Evolutionary conservation across 2,888 invertebrate species (phyloP), one percentile per base, ranked within the genome.

Genomic region (Cephus nigrinus): DNA sequence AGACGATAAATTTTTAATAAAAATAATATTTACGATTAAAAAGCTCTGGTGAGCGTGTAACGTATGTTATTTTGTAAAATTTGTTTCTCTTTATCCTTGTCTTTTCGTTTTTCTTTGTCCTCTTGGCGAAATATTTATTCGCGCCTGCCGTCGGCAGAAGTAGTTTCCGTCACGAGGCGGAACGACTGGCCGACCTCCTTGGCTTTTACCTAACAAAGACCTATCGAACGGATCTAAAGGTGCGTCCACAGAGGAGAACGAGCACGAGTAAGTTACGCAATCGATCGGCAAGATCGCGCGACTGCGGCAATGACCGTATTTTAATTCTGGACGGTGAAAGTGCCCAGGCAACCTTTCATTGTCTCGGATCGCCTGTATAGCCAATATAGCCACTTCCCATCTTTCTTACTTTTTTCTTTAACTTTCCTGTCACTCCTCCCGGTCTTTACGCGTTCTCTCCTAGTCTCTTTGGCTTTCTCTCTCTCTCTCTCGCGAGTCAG

Each of bases 221-320:
- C 15, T 15, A 55, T 55, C 55, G 55, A 55, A 55, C 23, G 23
- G 23, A 55, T 23, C 55, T 23, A 55, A 23, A 55, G 55, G 55
- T 55, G 55, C 55, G 55, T 55, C 55, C 55, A 23, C 15, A 55
- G 23, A 55, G 55, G 55, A 55, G 55, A 55, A 55, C 23, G 23
- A 55, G 23, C 9, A 23, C 23, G 40, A 55, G 15, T 23, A 23
- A 23, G 55, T 55, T 55, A 55, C 55, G 55, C 23, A 55, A 55
- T 55, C 55, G 55, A 55, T 76, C 76, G 68, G 73, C 32, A 73
- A 73, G 31, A 68, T 40, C 34, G 30, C n/a, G 73, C 76, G 68
- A 35, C 35, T 31, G 34, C 35, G 73, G 76, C 73, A 68, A 76
- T 76, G 76, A 69, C 73, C 76, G 76, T 31, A 76, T 76, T 76